Evolutionary conservation across 2,113 vertebrate species (phyloP), one percentile per base, ranked within the genome.

Genomic region (Camelus bactrianus): DNA sequence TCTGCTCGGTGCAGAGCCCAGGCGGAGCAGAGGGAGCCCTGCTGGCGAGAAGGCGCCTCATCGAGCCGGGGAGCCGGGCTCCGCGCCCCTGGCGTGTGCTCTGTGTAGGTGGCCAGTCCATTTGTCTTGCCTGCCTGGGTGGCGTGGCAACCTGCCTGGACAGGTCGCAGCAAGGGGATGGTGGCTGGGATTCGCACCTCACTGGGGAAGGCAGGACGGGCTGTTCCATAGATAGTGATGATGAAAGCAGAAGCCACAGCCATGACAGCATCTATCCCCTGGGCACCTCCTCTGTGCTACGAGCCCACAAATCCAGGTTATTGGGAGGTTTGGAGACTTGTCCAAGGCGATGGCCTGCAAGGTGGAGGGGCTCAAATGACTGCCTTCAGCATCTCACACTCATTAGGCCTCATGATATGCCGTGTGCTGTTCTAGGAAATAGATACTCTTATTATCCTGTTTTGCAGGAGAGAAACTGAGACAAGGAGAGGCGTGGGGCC

Each of bases 121-220:
- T 97, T 96, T 95, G 98, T 97, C 97, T 97, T 96, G 91, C 69
- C 93, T 67, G 72, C 96, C 95, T 97, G 96, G 97, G 97, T 97
- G 98, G 98, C 80, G 94, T 19, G 73, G 75, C 48, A 56, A 91
- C 83, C 70, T 58, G 77, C 64, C 93, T 58, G 97, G 94, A 96
- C 96, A 96, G 96, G 94, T 94, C 9, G 3, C 10, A 2, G 42
- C 0, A 28, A 54, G 10, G 73, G 75, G 58, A 76, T 10, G 46
- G 89, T 97, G 93, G 58, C 50, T 3, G 4, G 35, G 87, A 93
- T 16, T 52, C 42, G 30, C 6, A 38, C 22, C 42, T 52, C 4
- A 1, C 67, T 56, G 11, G 14, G 79, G 65, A 82, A 48, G 91
- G 58, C 90, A 4, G 8, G 50, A 16, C 69, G 0, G 35, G 69